Percentiles rank a stretch among this genome's conserved stretches.
phyloP scores from a whole-genome alignment of 2,888 invertebrate species.

The Cloeon dipterum region DNA sequence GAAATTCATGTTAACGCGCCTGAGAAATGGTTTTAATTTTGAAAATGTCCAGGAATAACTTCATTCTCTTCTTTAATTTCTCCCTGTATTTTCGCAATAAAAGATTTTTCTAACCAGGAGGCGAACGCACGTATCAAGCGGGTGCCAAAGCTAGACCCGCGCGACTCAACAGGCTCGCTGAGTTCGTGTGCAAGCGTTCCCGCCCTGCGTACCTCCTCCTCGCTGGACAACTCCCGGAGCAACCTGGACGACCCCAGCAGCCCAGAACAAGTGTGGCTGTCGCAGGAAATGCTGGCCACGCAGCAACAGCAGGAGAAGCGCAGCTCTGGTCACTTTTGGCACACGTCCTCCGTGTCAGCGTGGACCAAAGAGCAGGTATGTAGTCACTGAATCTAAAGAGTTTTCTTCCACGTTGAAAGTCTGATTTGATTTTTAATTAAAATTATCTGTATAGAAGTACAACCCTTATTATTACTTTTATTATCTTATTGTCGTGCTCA shows the following conservation, averaged over 20 bases:
- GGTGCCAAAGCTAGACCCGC: background rate
- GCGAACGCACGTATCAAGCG: background rate
- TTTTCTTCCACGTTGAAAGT: too few relatives aligned
- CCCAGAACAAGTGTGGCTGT: background rate
- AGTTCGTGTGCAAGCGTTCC: background rate
- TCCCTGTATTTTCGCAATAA: too few relatives aligned
- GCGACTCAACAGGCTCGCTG: background rate
- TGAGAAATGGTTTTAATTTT: too few relatives aligned
- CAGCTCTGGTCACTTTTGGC: conserved; percentile 33
- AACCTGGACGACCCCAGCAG: background rate
- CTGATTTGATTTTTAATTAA: too few relatives aligned
- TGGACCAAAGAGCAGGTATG: conserved; percentile 56
- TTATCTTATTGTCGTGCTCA: too few relatives aligned
- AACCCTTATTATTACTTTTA: too few relatives aligned
- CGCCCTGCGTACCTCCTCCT: background rate
- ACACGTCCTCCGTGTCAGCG: conserved; percentile 43
- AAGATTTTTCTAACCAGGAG: too few relatives aligned
- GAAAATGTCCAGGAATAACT: too few relatives aligned
- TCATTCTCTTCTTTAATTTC: too few relatives aligned
- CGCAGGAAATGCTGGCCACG: background rate
- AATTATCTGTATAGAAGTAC: too few relatives aligned
- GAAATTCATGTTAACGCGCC: too few relatives aligned
- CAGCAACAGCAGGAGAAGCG: background rate
- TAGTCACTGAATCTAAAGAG: too few relatives aligned
- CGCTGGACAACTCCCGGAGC: background rate